Evolutionary conservation across 1,140 invertebrate genomes (phyloP).

Genomic region (Papilio polytes): DNA sequence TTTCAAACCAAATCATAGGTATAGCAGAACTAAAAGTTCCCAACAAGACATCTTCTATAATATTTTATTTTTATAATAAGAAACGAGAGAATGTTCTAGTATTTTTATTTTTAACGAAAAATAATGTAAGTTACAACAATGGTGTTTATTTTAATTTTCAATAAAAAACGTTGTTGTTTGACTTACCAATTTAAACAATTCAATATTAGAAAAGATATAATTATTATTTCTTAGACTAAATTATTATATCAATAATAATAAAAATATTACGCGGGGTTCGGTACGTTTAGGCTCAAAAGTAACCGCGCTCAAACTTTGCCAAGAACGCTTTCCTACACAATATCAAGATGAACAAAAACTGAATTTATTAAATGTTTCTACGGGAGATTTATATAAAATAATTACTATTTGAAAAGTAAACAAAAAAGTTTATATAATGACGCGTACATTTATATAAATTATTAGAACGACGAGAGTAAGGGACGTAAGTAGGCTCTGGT

Average conservation of each 20-base stretch:
- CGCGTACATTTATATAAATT: not conserved
- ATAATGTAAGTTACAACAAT: no score
- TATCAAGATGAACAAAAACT: not conserved
- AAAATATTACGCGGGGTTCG: not conserved
- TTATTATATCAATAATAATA: not conserved
- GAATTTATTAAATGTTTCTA: not conserved
- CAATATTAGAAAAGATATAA: not conserved
- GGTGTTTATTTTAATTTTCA: no score
- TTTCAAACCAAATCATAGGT: no score
- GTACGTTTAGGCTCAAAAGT: not conserved
- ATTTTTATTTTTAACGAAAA: no score
- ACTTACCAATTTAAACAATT: not conserved
- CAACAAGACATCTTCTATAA: no score
- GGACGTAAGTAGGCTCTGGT: slow-evolving; percentile 10
- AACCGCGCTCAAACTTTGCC: not conserved
- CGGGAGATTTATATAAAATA: no score
- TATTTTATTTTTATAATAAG: no score
- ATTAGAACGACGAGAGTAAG: not conserved
- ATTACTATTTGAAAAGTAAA: not conserved
- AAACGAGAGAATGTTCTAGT: no score
- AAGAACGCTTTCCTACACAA: not conserved
- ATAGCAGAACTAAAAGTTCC: no score
- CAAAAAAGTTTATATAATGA: not conserved
- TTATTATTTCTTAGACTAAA: not conserved
- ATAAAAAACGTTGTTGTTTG: no score